phyloP scores from a whole-genome alignment of 2,888 invertebrate species.

The Eristalinus aeneus region DNA sequence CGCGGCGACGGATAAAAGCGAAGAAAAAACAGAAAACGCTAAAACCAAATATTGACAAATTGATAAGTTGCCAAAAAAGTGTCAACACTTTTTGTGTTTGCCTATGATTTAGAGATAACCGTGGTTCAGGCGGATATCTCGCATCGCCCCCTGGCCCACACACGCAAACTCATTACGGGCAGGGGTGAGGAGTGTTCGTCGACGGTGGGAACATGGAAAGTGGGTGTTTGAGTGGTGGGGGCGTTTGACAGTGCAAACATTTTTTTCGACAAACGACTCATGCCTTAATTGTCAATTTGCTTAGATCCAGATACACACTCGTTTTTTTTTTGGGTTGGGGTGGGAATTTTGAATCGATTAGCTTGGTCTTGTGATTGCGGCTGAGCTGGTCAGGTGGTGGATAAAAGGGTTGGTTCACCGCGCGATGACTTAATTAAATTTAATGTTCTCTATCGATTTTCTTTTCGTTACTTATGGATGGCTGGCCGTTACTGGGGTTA shows the following conservation, averaged over 20 bases:
- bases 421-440: conserved; percentile 62
- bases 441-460: conserved; percentile 50
- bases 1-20: neutral
- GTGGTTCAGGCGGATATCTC: neutral
- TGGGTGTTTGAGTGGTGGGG: neutral
- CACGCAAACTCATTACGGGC: neutral
- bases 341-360: conserved; percentile 13
- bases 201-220: neutral
- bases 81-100: conserved; percentile 57
- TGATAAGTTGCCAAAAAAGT: conserved; percentile 60
- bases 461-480: conserved; percentile 7
- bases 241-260: neutral
- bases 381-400: neutral
- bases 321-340: neutral
- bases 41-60: conserved; percentile 58
- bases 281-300: neutral
- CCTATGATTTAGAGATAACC: conserved; percentile 52
- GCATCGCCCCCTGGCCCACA: neutral
- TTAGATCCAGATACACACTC: neutral
- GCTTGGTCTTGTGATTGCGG: neutral
- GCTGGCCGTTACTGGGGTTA: conserved; percentile 31
- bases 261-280: neutral
- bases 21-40: conserved; percentile 13
- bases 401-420: neutral
- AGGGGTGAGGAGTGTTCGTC: neutral